Evolutionary conservation across 2,797 vertebrate species (phyloP), one percentile per base, ranked within the genome.

Genomic region (Eulemur coronatus): DNA sequence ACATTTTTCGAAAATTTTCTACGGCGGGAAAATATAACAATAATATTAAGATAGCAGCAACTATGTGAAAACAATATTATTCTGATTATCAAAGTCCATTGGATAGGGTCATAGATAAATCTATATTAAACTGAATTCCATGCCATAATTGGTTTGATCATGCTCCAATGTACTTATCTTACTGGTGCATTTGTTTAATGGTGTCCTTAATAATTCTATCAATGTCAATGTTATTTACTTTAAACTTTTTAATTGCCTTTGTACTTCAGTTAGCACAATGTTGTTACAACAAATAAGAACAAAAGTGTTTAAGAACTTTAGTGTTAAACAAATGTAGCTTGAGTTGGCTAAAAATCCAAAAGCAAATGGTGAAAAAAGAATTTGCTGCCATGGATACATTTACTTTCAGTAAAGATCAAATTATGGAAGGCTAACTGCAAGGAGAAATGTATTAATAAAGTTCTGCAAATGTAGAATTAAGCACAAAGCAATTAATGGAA

Each of bases 401-500:
- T 94, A 86, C 48, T 91, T 96, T 96, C 14, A 78, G 48, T 50
- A 48, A 92, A 78, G 50, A 92, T 92, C 48, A 94, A 94, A 95
- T 96, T 96, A 94, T 81, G 86, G 63, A 95, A 96, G 65, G 57
- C 61, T 94, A 94, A 73, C 35, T 65, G 4, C 69, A 89, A 91
- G 50, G 59, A 46, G 41, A 95, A 93, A 91, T 70, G 43, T 87
- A 70, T 97, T 94, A 89, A 89, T 79, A 95, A 96, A 94, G 75
- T 78, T 59, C 72, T 89, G 65, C 28, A 95, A 86, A 78, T 55
- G 43, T 61, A 95, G 86, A 48, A 89, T 96, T 96, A 94, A 91
- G 55, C 76, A 81, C 79, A 96, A 96, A 96, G 94, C 94, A 97
- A 96, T 97, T 97, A 97, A 90, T 95, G 70, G 92, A 96, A 96